Base-by-base conservation (phyloP, 1,140 invertebrate species). In the Dolichoris vasculosae region DNA sequence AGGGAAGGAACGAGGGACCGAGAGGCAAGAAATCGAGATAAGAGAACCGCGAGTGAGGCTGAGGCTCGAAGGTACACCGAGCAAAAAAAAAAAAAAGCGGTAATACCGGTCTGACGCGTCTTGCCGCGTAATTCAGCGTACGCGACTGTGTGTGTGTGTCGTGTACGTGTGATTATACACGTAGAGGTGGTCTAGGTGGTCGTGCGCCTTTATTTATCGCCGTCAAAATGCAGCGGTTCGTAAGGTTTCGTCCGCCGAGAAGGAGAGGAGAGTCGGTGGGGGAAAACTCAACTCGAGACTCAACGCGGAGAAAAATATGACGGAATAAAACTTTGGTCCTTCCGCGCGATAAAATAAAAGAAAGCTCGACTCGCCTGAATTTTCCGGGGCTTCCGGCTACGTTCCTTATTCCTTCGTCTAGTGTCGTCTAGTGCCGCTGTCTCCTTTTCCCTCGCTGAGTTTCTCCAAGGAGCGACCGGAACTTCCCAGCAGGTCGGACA, bases 61-160 rank as follows among this genome's bases (percentile, higher is more conserved):
- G 69, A 76, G 80, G 67, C 11, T 55, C 20, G 7, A 80, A 63
- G n/a, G 63, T 51, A 20, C n/a, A 20, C n/a, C n/a, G n/a, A n/a
- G n/a, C n/a, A 51, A 64, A 32, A 3, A 67, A 79, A 40, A 76
- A 82, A 83, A 82, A 78, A 82, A 86, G 84, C 46, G 80, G 84
- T 82, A 82, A 86, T 82, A 86, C 84, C 84, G 84, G 84, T 86
- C 84, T 82, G 84, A 82, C 80, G 84, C 84, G 78, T 81, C 84
- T 85, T 55, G 48, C 69, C 75, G 84, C 84, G 84, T 86, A 86
- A 86, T 86, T 86, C 84, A 86, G 80, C 84, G 59, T 32, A 11
- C 7, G 48, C 35, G 23, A 48, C 6, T 23, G 3, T 43, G 23
- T 46, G n/a, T 35, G 26, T 26, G 26, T 7, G 15, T 26, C 59